These are phyloP conservation scores for Sphinx pinastri DNA, from an alignment of 2,888 invertebrate species.

Conservation along the genomic window DNA sequence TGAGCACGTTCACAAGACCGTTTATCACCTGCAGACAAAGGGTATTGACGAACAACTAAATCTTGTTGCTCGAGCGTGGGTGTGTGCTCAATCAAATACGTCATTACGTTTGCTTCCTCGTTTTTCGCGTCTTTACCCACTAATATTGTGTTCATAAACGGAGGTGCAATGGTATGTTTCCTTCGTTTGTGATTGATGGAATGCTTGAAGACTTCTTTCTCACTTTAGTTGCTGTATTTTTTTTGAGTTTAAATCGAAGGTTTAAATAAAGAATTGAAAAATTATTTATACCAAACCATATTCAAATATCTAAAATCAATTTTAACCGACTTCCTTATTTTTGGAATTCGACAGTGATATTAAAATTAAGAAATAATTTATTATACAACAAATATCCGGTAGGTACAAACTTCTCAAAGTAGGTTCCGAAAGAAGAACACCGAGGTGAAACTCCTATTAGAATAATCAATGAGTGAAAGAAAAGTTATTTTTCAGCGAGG, in stretches of 20 bases:
- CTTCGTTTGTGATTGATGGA: background rate
- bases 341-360: too few species aligned
- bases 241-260: too few species aligned
- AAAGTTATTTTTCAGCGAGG: background rate
- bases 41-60: background rate
- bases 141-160: background rate
- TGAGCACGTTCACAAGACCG: background rate
- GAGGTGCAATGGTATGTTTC: background rate
- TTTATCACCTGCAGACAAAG: slow-evolving; percentile 7
- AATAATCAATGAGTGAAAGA: background rate
- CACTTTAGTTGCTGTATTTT: too few species aligned
- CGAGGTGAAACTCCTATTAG: background rate
- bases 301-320: too few species aligned
- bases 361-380: too few species aligned
- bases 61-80: slow-evolving; percentile 12
- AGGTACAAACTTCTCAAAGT: background rate
- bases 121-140: background rate
- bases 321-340: too few species aligned
- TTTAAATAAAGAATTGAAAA: too few species aligned
- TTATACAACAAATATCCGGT: background rate
- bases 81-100: slow-evolving; percentile 1
- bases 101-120: slow-evolving; percentile 2
- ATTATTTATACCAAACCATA: too few species aligned
- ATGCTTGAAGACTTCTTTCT: too few species aligned
- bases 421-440: background rate